Percentiles rank a stretch among this genome's conserved stretches.
Conservation (phyloP, 2,888 invertebrate genomes). For the Pachliopta kotzebuea region DNA sequence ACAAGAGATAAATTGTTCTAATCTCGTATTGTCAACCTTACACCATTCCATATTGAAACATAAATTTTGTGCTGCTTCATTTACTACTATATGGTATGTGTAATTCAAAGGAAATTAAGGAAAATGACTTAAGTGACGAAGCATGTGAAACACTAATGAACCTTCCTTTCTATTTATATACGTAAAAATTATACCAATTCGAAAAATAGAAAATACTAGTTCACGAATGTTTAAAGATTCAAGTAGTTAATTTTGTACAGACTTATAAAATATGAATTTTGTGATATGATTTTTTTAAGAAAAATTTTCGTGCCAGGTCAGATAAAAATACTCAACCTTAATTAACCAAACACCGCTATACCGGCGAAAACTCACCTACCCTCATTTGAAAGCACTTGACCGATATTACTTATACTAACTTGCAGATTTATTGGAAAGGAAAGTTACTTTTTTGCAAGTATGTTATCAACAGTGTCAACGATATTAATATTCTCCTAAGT, state of each 20-base stretch:
- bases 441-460: neutral
- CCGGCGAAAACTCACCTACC: slow-evolving; percentile 25
- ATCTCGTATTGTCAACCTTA: slow-evolving; percentile 47
- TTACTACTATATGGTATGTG: slow-evolving; percentile 31
- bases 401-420: slow-evolving; percentile 26
- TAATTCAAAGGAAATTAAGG: slow-evolving; percentile 39
- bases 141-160: slow-evolving; percentile 36
- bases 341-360: slow-evolving; percentile 21
- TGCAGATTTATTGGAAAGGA: slow-evolving; percentile 2
- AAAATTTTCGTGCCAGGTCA: slow-evolving; percentile 15
- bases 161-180: slow-evolving; percentile 34
- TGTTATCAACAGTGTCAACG: neutral
- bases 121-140: slow-evolving; percentile 40
- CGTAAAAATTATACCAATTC: slow-evolving; percentile 29
- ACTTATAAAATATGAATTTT: neutral
- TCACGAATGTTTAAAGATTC: neutral
- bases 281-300: slow-evolving; percentile 7
- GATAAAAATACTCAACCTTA: slow-evolving; percentile 26
- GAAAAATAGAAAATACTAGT: slow-evolving; percentile 19
- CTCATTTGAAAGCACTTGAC: slow-evolving; percentile 28
- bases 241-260: neutral
- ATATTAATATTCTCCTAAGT: too few relatives aligned
- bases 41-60: slow-evolving; percentile 49
- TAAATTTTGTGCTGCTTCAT: slow-evolving; percentile 50
- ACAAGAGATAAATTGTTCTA: slow-evolving; percentile 44